Evolutionary conservation across 2,888 invertebrate species (phyloP).

Genomic region (Muscina levida): DNA sequence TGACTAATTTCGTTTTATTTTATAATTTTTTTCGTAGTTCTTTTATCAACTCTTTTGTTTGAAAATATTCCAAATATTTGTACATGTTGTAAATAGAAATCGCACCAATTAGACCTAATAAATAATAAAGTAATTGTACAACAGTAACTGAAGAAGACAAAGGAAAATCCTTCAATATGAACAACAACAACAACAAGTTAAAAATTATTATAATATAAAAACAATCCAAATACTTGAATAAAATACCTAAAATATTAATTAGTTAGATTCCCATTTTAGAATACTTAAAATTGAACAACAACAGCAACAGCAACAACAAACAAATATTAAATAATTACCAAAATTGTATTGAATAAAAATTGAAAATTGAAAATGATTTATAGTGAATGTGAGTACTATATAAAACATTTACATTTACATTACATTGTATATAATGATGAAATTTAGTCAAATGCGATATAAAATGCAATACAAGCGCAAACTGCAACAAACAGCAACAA

Average conservation of each 20-base stretch:
- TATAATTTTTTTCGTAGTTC: not conserved
- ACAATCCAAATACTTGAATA: slow-evolving; percentile 4
- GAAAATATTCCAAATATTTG: slow-evolving; percentile 39
- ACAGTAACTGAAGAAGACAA: slow-evolving; percentile 9
- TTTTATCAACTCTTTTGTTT: slow-evolving; percentile 24
- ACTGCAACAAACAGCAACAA: slow-evolving; percentile 40
- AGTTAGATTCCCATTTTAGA: slow-evolving; percentile 56
- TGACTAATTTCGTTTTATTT: not conserved
- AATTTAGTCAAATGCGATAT: not conserved
- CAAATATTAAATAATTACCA: slow-evolving; percentile 28
- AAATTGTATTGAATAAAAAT: slow-evolving; percentile 35
- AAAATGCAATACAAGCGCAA: slow-evolving; percentile 24
- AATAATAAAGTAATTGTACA: slow-evolving; percentile 31
- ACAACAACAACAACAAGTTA: slow-evolving; percentile 10
- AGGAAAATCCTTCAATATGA: slow-evolving; percentile 12
- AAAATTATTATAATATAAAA: slow-evolving; percentile 8
- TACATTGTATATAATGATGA: slow-evolving; percentile 59
- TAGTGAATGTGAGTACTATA: not conserved
- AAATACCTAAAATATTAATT: slow-evolving; percentile 30
- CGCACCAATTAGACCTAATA: slow-evolving; percentile 65
- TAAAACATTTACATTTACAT: slow-evolving; percentile 27
- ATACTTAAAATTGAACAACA: slow-evolving; percentile 40
- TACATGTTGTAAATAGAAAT: slow-evolving; percentile 60
- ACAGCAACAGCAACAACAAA: not conserved
- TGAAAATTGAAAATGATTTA: slow-evolving; percentile 18